These are phyloP conservation scores for Bibio marci DNA, from an alignment of 2,888 invertebrate species.

Conservation along the genomic window DNA sequence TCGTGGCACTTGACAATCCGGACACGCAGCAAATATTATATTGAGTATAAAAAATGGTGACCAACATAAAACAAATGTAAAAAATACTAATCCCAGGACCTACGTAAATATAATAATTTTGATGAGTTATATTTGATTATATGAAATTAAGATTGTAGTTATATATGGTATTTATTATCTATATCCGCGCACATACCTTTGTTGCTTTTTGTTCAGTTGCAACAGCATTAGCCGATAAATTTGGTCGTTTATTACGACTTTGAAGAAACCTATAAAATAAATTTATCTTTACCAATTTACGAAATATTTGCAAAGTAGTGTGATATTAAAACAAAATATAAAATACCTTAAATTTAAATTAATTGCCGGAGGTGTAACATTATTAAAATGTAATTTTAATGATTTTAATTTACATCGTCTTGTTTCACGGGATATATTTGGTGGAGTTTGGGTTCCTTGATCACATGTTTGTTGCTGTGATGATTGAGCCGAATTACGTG, in stretches of 20 bases:
- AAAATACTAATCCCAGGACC: slow-evolving; percentile 78
- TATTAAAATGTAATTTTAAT: slow-evolving; percentile 42
- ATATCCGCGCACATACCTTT: slow-evolving; percentile 39
- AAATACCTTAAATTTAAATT: slow-evolving; percentile 38
- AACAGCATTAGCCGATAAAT: slow-evolving; percentile 60
- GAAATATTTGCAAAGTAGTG: too few relatives aligned
- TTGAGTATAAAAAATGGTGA: slow-evolving; percentile 82
- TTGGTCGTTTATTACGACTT: slow-evolving; percentile 49
- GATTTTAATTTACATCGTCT: slow-evolving; percentile 39
- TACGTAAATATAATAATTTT: too few relatives aligned
- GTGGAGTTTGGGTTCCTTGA: slow-evolving; percentile 55
- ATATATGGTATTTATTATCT: too few relatives aligned
- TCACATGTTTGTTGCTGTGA: slow-evolving; percentile 32
- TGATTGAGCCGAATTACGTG: slow-evolving; percentile 36
- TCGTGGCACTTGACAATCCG: slow-evolving; percentile 57
- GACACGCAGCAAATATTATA: slow-evolving; percentile 71
- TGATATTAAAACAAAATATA: too few relatives aligned
- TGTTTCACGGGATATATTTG: slow-evolving; percentile 52
- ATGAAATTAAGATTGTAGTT: too few relatives aligned
- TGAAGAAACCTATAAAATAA: slow-evolving; percentile 41
- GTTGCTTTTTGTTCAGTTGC: slow-evolving; percentile 92
- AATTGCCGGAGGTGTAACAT: slow-evolving; percentile 39
- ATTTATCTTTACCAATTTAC: too few relatives aligned
- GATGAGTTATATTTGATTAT: too few relatives aligned
- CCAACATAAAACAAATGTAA: slow-evolving; percentile 86